Conservation (phyloP, 1,140 invertebrate genomes). For the Goniozus legneri region DNA sequence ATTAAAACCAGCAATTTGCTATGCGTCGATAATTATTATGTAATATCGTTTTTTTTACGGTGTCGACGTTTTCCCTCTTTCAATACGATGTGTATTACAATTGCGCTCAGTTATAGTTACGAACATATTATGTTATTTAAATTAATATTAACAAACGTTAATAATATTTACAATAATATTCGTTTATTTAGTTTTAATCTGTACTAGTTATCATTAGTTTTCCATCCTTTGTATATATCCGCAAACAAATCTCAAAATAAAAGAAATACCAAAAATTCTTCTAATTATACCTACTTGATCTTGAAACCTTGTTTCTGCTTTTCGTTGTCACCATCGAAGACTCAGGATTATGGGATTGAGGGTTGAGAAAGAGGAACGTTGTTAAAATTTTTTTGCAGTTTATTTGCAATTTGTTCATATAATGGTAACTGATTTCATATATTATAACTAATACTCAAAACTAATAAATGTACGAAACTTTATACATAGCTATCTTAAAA, state of each 20-base stretch:
- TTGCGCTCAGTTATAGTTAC: constrained; percentile 28
- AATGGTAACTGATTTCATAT: constrained; percentile 45
- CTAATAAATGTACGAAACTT: constrained; percentile 47
- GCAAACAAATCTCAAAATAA: too few relatives aligned
- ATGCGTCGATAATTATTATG: too few relatives aligned
- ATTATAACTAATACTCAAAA: constrained; percentile 46
- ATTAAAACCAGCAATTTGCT: too few relatives aligned
- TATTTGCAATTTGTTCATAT: constrained; percentile 42
- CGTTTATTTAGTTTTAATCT: constrained; percentile 54
- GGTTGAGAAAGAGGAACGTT: neutral
- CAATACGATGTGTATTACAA: neutral
- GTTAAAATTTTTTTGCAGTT: constrained; percentile 26
- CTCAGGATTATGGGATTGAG: too few relatives aligned
- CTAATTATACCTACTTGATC: too few relatives aligned
- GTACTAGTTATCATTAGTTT: constrained; percentile 49
- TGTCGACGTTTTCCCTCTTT: neutral
- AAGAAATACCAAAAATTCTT: neutral
- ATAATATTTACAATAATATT: constrained; percentile 45
- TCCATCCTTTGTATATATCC: constrained; percentile 53
- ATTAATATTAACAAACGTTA: constrained; percentile 52
- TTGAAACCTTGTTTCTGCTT: too few relatives aligned
- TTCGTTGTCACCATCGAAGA: too few relatives aligned
- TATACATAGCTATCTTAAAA: constrained; percentile 41
- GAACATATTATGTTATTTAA: constrained; percentile 53
- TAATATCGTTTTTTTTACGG: too few relatives aligned